Evolutionary conservation across 35 echinoderm and acorn worm genomes (phyloP).

Genomic region (Ophiothrix spiculata): DNA sequence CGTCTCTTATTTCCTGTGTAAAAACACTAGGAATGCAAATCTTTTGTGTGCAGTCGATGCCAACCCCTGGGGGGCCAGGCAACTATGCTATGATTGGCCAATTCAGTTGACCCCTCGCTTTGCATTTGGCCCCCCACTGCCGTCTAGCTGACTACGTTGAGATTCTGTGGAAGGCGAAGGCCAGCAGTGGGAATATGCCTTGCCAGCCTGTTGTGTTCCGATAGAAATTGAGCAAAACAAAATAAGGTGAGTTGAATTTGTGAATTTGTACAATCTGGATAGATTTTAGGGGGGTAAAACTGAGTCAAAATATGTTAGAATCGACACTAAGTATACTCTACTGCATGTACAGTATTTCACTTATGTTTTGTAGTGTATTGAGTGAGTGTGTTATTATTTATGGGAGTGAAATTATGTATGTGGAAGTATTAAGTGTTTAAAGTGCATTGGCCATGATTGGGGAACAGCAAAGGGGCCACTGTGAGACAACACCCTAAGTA

Average conservation of each 20-base stretch:
- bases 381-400: no score
- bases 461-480: no score
- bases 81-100: background rate
- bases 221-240: no score
- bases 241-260: background rate
- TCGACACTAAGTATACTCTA: no score
- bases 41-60: background rate
- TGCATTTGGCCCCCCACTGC: constrained; percentile 13
- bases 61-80: constrained; percentile 12
- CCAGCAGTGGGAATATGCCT: background rate
- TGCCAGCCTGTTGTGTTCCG: background rate
- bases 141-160: background rate
- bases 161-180: background rate
- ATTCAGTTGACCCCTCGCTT: constrained; percentile 1
- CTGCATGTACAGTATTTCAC: no score
- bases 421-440: no score
- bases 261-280: background rate
- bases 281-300: background rate
- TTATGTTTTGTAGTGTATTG: no score
- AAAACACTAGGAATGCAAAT: background rate
- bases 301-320: background rate
- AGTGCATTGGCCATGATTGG: no score
- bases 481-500: no score
- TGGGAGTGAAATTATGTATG: no score
- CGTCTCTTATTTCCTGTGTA: background rate